These are phyloP conservation scores for Andricus quercusramuli DNA, from an alignment of 2,888 invertebrate genomes.

Conservation along the genomic window DNA sequence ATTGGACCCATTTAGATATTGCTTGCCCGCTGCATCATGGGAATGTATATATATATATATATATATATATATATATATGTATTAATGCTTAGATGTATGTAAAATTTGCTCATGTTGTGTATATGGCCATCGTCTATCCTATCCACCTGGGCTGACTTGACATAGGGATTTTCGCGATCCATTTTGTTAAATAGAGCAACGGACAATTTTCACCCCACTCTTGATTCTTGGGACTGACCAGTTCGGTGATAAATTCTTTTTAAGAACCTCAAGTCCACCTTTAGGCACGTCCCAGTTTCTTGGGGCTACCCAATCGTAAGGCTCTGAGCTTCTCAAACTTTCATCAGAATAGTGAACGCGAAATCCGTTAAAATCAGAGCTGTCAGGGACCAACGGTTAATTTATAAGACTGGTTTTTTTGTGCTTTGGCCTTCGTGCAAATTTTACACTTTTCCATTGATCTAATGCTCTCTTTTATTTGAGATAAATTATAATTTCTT, in stretches of 20 bases:
- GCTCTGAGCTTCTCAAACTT: constrained; percentile 27
- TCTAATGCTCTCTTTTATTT: too few relatives aligned
- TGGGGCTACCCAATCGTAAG: constrained; percentile 17
- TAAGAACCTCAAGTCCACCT: constrained; percentile 34
- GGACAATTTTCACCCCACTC: constrained; percentile 46
- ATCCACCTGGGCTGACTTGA: constrained; percentile 54
- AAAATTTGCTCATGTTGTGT: constrained; percentile 10
- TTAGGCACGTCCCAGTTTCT: constrained; percentile 35
- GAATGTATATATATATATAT: constrained; percentile 17
- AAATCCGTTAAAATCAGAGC: constrained; percentile 19
- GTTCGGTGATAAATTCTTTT: constrained; percentile 38
- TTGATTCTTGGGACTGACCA: constrained; percentile 19
- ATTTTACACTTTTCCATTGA: neutral
- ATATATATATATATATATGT: neutral
- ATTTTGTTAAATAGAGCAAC: constrained; percentile 58
- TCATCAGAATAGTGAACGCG: neutral
- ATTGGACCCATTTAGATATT: constrained; percentile 47
- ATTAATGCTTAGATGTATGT: neutral
- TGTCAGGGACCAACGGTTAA: constrained; percentile 17
- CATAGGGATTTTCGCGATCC: constrained; percentile 51
- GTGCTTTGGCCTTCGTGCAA: neutral
- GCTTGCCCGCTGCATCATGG: constrained; percentile 45
- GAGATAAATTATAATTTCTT: too few relatives aligned
- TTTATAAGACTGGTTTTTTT: constrained; percentile 1
- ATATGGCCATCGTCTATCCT: constrained; percentile 24